Evolutionary conservation across 1,140 invertebrate genomes (phyloP).

Genomic region (Lordiphosa mommai): DNA sequence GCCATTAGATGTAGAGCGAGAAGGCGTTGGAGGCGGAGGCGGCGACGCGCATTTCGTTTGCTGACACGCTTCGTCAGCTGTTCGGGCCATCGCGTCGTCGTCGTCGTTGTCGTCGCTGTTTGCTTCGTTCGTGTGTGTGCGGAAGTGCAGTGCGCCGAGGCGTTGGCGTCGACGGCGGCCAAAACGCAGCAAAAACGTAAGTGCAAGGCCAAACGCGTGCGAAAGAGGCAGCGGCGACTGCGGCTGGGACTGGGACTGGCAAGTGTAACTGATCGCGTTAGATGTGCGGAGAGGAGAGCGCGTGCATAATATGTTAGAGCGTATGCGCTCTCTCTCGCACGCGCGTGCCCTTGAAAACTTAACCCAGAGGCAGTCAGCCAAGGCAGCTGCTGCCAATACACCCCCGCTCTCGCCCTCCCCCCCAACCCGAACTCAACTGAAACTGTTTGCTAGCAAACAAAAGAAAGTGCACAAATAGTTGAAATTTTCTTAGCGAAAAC

Average conservation of each 20-base stretch:
- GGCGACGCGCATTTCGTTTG: constrained; percentile 8
- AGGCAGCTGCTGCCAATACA: constrained; percentile 43
- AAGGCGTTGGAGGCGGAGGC: constrained; percentile 4
- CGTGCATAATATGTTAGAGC: constrained; percentile 23
- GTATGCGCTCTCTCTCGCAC: constrained; percentile 8
- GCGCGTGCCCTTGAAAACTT: constrained; percentile 76
- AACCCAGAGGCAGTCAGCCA: constrained; percentile 45
- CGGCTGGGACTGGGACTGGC: constrained; percentile 18
- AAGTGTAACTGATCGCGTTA: constrained; percentile 64
- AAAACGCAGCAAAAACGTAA: constrained; percentile 49
- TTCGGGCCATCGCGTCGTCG: constrained; percentile 12
- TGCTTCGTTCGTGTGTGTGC: constrained; percentile 43
- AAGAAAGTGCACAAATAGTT: constrained; percentile 77
- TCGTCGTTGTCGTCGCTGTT: constrained; percentile 13
- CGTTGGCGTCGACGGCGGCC: constrained; percentile 21
- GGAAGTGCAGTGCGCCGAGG: constrained; percentile 61
- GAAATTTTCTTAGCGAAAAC: constrained; percentile 59
- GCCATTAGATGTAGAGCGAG: constrained; percentile 46
- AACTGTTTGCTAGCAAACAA: constrained; percentile 71
- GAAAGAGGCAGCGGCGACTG: constrained; percentile 28
- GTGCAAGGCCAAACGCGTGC: constrained; percentile 68
- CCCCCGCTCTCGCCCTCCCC: constrained; percentile 5
- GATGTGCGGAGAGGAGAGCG: constrained; percentile 32
- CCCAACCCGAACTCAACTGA: constrained; percentile 22
- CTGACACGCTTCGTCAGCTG: constrained; percentile 48